Evolutionary conservation across 2,797 vertebrate genomes (phyloP).

Genomic region (Tarsius wallacei): DNA sequence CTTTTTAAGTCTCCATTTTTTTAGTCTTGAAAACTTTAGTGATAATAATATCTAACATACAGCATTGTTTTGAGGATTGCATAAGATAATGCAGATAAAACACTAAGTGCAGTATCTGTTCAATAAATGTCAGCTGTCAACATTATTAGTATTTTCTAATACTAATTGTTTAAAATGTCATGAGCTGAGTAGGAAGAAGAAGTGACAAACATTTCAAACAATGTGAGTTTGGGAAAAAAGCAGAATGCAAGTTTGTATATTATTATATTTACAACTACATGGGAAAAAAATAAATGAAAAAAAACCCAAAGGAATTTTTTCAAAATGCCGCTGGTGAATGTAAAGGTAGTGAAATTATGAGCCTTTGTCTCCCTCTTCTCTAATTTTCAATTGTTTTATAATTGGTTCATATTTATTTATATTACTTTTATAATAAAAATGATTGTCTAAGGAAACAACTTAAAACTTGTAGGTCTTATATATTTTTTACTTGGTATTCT

Average conservation of each 20-base stretch:
- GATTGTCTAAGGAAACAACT: constrained; percentile 88
- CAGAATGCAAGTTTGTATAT: not conserved
- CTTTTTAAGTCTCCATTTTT: constrained; percentile 26
- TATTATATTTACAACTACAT: not conserved
- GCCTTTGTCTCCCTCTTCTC: not conserved
- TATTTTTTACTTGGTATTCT: constrained; percentile 87
- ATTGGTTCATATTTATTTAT: constrained; percentile 40
- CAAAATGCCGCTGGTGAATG: not conserved
- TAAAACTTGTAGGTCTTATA: constrained; percentile 87
- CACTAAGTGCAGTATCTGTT: not conserved
- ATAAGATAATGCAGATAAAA: not conserved
- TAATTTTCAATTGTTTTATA: not conserved
- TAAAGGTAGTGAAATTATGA: not conserved
- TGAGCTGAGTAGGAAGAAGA: not conserved
- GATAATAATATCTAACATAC: not conserved
- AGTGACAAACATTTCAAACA: constrained; percentile 22
- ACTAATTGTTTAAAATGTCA: not conserved
- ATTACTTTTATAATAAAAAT: constrained; percentile 26
- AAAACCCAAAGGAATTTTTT: not conserved
- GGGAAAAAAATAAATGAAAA: not conserved
- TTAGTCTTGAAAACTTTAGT: constrained; percentile 17
- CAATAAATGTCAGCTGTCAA: not conserved
- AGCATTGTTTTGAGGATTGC: not conserved
- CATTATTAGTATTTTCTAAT: not conserved
- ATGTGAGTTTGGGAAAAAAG: not conserved